These are phyloP conservation scores for Monarcha castaneiventris DNA, from an alignment of 2,113 vertebrate genomes.

Conservation along the genomic window DNA sequence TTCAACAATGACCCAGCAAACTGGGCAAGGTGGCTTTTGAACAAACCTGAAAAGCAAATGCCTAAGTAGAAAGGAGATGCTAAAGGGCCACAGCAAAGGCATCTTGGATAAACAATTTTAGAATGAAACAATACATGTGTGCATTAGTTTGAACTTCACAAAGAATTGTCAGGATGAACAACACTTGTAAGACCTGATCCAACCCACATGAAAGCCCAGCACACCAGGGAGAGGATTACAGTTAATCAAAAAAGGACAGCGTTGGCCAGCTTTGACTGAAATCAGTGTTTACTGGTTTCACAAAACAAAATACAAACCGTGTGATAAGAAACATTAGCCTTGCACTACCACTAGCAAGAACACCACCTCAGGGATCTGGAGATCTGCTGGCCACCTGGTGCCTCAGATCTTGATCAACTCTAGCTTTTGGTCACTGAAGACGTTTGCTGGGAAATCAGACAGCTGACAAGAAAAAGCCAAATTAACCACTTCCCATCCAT, in stretches of 20 bases:
- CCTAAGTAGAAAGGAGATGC: neutral
- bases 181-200: neutral
- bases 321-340: neutral
- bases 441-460: neutral
- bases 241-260: neutral
- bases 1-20: neutral
- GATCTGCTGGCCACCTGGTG: neutral
- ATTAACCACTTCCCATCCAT: neutral
- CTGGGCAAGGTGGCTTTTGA: neutral
- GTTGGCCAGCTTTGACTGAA: neutral
- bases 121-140: neutral
- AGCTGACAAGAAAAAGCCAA: neutral
- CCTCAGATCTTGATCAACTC: neutral
- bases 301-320: fast-evolving
- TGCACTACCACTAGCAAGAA: neutral
- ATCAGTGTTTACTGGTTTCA: neutral
- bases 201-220: neutral
- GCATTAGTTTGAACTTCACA: neutral
- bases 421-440: neutral
- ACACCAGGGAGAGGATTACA: neutral
- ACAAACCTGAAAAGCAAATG: neutral
- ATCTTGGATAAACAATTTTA: neutral
- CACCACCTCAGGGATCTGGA: neutral
- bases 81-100: neutral
- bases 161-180: neutral